phyloP scores from a whole-genome alignment of 2,888 invertebrate species.

The Zaprionus obscuricornis region DNA sequence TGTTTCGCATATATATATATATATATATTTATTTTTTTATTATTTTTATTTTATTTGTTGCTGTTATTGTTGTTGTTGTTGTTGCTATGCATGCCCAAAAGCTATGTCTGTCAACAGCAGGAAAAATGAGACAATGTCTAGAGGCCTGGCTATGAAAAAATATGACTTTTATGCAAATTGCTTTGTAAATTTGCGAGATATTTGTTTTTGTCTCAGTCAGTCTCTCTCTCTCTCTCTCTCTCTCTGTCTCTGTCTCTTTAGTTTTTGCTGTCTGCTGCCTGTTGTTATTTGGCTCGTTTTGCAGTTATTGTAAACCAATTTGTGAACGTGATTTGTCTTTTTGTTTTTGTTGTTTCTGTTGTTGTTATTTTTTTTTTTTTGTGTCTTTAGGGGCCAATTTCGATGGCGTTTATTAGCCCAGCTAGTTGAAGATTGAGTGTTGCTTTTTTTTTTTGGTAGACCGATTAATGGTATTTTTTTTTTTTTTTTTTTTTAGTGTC shows the following conservation, averaged over 20 bases:
- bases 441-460: too few relatives aligned
- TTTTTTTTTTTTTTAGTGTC: too few relatives aligned
- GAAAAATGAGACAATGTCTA: conserved; percentile 49
- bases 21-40: conserved; percentile 27
- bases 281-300: conserved; percentile 48
- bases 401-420: conserved; percentile 46
- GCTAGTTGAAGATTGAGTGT: too few relatives aligned
- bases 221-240: conserved; percentile 28
- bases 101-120: conserved; percentile 29
- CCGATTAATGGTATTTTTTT: conserved; percentile 22
- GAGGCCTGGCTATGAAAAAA: conserved; percentile 59
- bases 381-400: conserved; percentile 8
- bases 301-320: conserved; percentile 73
- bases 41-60: neutral
- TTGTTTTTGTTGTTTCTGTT: too few relatives aligned
- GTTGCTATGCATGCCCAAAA: conserved; percentile 30
- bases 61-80: neutral
- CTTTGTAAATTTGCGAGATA: conserved; percentile 69
- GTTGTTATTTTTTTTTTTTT: conserved; percentile 5
- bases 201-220: conserved; percentile 52
- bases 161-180: conserved; percentile 77
- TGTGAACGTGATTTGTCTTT: conserved; percentile 71
- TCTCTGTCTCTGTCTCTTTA: conserved; percentile 7
- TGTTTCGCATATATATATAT: conserved; percentile 51
- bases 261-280: conserved; percentile 39